Percentiles rank a stretch among this genome's conserved stretches.
phyloP scores from a whole-genome alignment of 1,140 invertebrate species.

The Eueides isabella region DNA sequence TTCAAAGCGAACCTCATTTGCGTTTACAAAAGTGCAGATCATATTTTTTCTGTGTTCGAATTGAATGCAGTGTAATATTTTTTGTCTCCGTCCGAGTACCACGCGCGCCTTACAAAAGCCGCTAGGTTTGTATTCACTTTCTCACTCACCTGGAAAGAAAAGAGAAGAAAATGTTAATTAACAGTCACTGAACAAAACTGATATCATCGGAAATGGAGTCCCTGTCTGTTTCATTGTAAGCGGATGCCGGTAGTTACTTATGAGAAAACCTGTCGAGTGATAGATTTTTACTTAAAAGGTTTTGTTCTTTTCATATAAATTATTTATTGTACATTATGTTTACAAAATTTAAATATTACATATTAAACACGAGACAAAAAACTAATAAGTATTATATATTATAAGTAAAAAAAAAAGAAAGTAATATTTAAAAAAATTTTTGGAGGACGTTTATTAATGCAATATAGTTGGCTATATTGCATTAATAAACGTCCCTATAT shows the following conservation, averaged over 20 bases:
- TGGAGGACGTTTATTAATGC: too few species aligned
- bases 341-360: neutral
- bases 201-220: slow-evolving; percentile 72
- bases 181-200: slow-evolving; percentile 78
- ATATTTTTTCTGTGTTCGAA: slow-evolving; percentile 77
- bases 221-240: slow-evolving; percentile 69
- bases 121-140: slow-evolving; percentile 68
- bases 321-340: slow-evolving; percentile 26
- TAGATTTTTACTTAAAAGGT: slow-evolving; percentile 45
- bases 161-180: slow-evolving; percentile 82
- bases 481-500: too few species aligned
- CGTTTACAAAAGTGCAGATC: slow-evolving; percentile 79
- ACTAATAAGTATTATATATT: too few species aligned
- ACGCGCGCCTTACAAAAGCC: slow-evolving; percentile 65
- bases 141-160: slow-evolving; percentile 80
- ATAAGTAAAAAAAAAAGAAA: too few species aligned
- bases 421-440: too few species aligned
- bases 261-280: slow-evolving; percentile 45
- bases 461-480: too few species aligned
- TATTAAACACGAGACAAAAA: neutral
- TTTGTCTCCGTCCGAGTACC: slow-evolving; percentile 64
- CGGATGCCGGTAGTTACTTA: slow-evolving; percentile 62
- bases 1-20: slow-evolving; percentile 77
- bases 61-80: slow-evolving; percentile 78
- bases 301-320: slow-evolving; percentile 40